Percentiles rank a stretch among this genome's conserved stretches.
Conservation (phyloP, 2,113 vertebrate genomes). For the Gambusia affinis region DNA sequence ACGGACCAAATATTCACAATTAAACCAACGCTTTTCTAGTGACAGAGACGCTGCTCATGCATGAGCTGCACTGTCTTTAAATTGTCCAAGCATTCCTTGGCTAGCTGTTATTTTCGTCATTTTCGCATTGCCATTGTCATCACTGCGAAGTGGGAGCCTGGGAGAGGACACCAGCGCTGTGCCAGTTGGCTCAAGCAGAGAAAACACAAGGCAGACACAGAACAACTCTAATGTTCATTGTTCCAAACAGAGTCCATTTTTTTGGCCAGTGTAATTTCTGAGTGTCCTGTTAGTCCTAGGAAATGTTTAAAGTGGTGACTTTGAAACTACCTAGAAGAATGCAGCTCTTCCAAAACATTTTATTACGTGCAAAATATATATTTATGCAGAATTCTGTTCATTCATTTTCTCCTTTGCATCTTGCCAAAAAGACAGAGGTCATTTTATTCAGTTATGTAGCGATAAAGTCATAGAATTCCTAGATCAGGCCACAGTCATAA, state of each 20-base stretch:
- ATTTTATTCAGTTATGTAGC: conserved; percentile 59
- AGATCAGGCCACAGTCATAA: background rate
- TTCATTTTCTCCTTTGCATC: conserved; percentile 2
- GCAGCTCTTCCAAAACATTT: background rate
- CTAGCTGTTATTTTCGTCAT: conserved; percentile 68
- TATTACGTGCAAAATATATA: background rate
- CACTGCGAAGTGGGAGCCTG: conserved; percentile 74
- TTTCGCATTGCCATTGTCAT: conserved; percentile 79
- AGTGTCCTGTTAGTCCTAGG: conserved; percentile 57
- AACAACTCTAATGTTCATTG: conserved; percentile 77
- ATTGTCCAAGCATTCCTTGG: conserved; percentile 68
- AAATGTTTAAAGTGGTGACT: conserved; percentile 33
- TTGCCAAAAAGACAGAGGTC: conserved; percentile 34
- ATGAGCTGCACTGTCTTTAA: conserved; percentile 44
- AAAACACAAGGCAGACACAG: conserved; percentile 81
- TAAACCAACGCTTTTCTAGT: conserved; percentile 10
- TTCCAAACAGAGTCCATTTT: conserved; percentile 76
- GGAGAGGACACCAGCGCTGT: conserved; percentile 67
- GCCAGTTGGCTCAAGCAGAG: conserved; percentile 79
- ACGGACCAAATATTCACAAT: conserved; percentile 30
- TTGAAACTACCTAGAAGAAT: background rate
- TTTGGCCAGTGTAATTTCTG: conserved; percentile 56
- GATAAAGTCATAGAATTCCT: conserved; percentile 11
- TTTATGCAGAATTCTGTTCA: background rate
- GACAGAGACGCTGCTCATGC: conserved; percentile 27